Percentiles rank a stretch among this genome's conserved stretches.
Evolutionary conservation across 2,888 invertebrate genomes (phyloP).

Genomic region (Orthosia incerta): DNA sequence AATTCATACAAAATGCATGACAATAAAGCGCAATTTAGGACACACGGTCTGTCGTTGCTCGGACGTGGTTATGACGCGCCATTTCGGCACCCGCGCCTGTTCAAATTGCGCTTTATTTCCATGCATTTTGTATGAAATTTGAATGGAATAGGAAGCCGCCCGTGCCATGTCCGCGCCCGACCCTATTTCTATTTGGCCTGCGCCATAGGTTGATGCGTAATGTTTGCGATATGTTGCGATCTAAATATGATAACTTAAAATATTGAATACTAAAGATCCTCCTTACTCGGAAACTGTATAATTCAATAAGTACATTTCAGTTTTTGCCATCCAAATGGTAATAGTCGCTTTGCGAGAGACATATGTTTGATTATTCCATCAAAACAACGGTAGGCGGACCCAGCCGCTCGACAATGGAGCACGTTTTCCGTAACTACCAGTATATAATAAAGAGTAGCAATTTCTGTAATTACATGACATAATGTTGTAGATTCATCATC

Average conservation of each 20-base stretch:
- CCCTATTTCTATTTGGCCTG: no score
- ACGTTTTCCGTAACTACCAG: slow-evolving; percentile 25
- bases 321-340: background rate
- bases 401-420: slow-evolving; percentile 33
- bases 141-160: no score
- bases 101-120: no score
- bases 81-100: no score
- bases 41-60: no score
- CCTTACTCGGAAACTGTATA: background rate
- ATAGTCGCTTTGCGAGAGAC: background rate
- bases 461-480: slow-evolving; percentile 37
- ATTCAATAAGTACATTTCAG: background rate
- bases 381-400: slow-evolving; percentile 28
- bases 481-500: slow-evolving; percentile 24
- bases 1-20: no score
- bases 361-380: slow-evolving; percentile 25
- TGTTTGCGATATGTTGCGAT: background rate
- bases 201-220: no score
- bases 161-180: no score
- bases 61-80: no score
- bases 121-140: no score
- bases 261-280: background rate
- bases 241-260: background rate
- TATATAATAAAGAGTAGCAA: slow-evolving; percentile 34
- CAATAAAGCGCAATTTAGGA: no score